Evolutionary conservation across 1,140 invertebrate species (phyloP), one percentile per base, ranked within the genome.

Genomic region (Ceratina japonica): DNA sequence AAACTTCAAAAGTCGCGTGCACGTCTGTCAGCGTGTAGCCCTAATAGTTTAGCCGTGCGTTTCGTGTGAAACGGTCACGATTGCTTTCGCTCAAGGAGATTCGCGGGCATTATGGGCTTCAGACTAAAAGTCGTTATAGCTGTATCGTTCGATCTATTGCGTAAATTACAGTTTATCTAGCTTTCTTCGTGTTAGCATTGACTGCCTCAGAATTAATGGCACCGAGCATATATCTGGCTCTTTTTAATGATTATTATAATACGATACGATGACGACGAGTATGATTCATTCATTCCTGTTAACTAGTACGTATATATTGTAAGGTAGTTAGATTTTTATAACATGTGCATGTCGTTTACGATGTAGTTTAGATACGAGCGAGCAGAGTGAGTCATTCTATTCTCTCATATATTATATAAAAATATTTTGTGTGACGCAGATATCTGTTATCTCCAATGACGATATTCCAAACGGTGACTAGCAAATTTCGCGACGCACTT

Each of bases 1-100:
- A 86, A 86, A 86, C 75, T 86, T 85, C 79, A 44, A 85, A 82
- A 86, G 83, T 86, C 84, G 84, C 84, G 84, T 86, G 84, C 84
- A 86, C 84, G 84, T 86, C 84, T 75, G 77, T 86, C 84, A 86
- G 80, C 27, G 66, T 56, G 74, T 73, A 79, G 72, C 76, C 64
- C 73, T 85, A 82, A 85, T 85, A 73, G 37, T 44, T n/a, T n/a
- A n/a, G 37, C 37, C 37, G 62, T 76, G 84, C 80, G 84, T 77
- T 85, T 82, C 75, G 72, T 80, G 75, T 58, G 15, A 69, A 86
- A 82, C 78, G 68, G 58, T 68, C 56, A 82, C 76, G 84, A 85
- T 85, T 82, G 83, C 75, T 83, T 72, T 80, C 75, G 76, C 85
- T 85, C 84, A 86, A 86, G 84, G 80, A 86, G 84, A 86, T 85